Evolutionary conservation across 2,888 invertebrate species (phyloP).

Genomic region (Hyposoter dolosus): DNA sequence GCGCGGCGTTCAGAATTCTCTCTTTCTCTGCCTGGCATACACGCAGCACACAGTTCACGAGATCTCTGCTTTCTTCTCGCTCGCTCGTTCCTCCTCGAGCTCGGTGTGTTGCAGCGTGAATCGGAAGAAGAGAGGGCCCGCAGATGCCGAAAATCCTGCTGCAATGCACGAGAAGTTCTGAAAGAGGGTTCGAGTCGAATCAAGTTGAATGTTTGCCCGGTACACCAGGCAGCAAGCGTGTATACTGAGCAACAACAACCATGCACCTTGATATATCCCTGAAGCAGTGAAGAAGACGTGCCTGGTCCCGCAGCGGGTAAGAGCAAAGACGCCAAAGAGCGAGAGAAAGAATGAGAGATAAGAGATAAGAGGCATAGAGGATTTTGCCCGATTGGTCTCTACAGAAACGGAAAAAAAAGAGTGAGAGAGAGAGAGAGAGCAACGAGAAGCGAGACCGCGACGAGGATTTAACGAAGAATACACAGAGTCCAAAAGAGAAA

Average conservation of each 20-base stretch:
- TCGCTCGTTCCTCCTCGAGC: constrained; percentile 54
- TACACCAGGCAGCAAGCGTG: constrained; percentile 22
- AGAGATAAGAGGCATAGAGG: constrained; percentile 55
- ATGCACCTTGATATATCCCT: constrained; percentile 42
- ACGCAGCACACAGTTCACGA: constrained; percentile 48
- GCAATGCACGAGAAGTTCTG: constrained; percentile 41
- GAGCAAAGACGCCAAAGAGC: constrained; percentile 53
- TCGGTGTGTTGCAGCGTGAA: constrained; percentile 39
- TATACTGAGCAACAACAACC: constrained; percentile 51
- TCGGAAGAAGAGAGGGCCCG: constrained; percentile 31
- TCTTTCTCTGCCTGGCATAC: constrained; percentile 37
- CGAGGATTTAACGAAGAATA: background rate
- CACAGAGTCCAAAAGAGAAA: background rate
- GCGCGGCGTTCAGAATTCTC: constrained; percentile 71
- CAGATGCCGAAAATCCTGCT: constrained; percentile 58
- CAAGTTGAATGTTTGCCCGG: constrained; percentile 39
- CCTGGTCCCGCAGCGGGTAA: constrained; percentile 49
- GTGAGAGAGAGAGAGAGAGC: constrained; percentile 45
- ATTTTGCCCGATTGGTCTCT: constrained; percentile 50
- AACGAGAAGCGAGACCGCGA: constrained; percentile 41
- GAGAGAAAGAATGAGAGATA: constrained; percentile 55
- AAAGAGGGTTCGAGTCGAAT: constrained; percentile 50
- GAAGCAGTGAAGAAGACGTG: constrained; percentile 58
- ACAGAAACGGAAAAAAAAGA: background rate
- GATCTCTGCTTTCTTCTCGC: constrained; percentile 53